Base-by-base conservation (phyloP, 1,140 invertebrate genomes). In the Cotesia glomerata region DNA sequence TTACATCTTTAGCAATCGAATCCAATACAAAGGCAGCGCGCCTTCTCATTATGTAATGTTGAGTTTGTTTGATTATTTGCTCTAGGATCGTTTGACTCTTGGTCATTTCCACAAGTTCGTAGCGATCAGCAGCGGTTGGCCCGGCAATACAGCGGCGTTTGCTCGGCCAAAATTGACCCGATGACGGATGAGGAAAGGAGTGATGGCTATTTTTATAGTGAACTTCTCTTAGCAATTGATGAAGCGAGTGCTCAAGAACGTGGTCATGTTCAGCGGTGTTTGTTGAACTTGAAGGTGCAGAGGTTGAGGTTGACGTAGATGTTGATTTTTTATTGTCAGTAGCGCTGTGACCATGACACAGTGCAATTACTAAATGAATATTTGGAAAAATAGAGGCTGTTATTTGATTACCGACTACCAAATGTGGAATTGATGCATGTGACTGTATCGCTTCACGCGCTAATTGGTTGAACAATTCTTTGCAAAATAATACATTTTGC, bases 381-480 rank as follows among this genome's bases (percentile, higher is more conserved):
- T 95, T 96, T 36, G 97, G 97, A 77, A 98, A 91, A 32, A 98
- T 93, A 54, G 96, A 97, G 9, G 96, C 95, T 87, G 97, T 95
- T 74, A 99, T 98, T 87, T 98, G 96, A 87, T 98, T 98, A 59
- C 96, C 96, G 62, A 98, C 95, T 34, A 98, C 97, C 90, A 98
- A 94, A 81, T 98, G 97, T 5, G 97, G 97, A 81, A 98, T 97
- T 0, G 94, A 93, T 3, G 95, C 93, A 79, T 97, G 94, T 2
- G 97, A 84, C 78, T 98, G 95, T 5, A 98, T 96, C 0, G 97
- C 97, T 86, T 99, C 97, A 73, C 95, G 92, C 0, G 97, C 97
- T 39, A 99, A 87, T 82, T 98, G 95, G 73, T 95, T 95, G 82
- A 99, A 98, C 2, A 99, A 85, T 87, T 99, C 97, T 88, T 98